Evolutionary conservation across 1,140 invertebrate genomes (phyloP).

Genomic region (Hyposmocoma kahamanoa): DNA sequence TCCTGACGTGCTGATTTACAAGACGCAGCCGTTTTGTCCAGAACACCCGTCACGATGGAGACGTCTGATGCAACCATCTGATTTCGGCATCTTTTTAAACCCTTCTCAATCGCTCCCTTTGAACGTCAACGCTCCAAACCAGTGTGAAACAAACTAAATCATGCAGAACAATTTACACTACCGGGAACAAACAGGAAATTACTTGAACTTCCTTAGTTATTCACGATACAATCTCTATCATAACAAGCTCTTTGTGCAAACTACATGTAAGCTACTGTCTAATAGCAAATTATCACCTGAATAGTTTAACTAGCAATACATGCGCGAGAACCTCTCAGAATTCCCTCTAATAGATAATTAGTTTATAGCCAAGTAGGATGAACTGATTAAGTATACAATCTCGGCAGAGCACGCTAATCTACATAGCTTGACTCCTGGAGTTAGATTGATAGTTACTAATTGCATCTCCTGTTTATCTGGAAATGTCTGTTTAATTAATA

Average conservation of each 20-base stretch:
- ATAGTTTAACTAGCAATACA: slow-evolving; percentile 2
- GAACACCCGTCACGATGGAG: slow-evolving; percentile 46
- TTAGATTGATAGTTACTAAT: slow-evolving; percentile 6
- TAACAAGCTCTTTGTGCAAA: slow-evolving; percentile 10
- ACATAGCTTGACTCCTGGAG: slow-evolving; percentile 12
- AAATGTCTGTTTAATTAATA: background rate
- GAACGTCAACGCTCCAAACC: background rate
- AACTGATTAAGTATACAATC: slow-evolving; percentile 51
- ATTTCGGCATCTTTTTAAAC: slow-evolving; percentile 52
- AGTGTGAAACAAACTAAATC: too few relatives aligned
- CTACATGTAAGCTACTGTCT: background rate
- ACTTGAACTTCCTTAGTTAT: too few relatives aligned
- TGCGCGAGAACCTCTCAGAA: background rate
- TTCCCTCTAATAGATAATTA: slow-evolving; percentile 26
- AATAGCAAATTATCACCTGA: slow-evolving; percentile 2
- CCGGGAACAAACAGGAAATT: too few relatives aligned
- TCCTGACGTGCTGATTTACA: slow-evolving; percentile 53
- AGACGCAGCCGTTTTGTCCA: slow-evolving; percentile 45
- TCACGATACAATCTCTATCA: too few relatives aligned
- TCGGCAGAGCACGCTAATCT: slow-evolving; percentile 38
- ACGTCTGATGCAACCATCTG: slow-evolving; percentile 43
- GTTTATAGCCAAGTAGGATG: slow-evolving; percentile 37
- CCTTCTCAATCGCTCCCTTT: background rate
- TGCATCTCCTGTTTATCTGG: slow-evolving; percentile 3
- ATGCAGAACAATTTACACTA: too few relatives aligned